Evolutionary conservation across 2,113 vertebrate species (phyloP).

Genomic region (Limnothrissa miodon): DNA sequence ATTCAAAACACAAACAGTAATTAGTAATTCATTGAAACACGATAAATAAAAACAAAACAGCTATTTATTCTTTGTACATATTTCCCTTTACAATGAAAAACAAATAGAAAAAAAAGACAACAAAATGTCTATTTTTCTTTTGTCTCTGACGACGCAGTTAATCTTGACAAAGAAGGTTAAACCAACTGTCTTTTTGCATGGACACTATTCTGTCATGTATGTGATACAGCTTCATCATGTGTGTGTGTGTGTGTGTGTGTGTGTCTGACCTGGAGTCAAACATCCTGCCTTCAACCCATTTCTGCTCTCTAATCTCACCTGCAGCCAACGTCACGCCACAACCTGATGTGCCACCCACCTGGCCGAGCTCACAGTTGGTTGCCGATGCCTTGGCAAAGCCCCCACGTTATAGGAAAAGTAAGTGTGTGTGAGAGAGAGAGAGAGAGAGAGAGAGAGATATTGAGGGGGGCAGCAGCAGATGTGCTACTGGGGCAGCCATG

Average conservation of each 20-base stretch:
- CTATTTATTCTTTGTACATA: background rate
- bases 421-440: slow-evolving; percentile 20
- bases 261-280: background rate
- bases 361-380: slow-evolving; percentile 6
- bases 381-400: slow-evolving; percentile 31
- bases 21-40: background rate
- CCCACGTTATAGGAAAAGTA: background rate
- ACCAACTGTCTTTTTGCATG: background rate
- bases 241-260: no score
- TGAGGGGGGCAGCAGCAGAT: slow-evolving; percentile 52
- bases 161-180: background rate
- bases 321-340: background rate
- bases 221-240: background rate
- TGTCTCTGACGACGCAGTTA: background rate
- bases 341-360: background rate
- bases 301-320: background rate
- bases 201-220: background rate
- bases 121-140: no score
- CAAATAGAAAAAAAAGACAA: no score
- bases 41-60: background rate
- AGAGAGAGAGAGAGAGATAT: no score
- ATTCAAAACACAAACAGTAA: background rate
- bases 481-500: slow-evolving; percentile 50
- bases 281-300: background rate
- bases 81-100: background rate